Evolutionary conservation across 30 jellyfish, hydroid and myxozoan species (phyloP), one percentile per base, ranked within the genome.

Genomic region (Aurelia sp.): DNA sequence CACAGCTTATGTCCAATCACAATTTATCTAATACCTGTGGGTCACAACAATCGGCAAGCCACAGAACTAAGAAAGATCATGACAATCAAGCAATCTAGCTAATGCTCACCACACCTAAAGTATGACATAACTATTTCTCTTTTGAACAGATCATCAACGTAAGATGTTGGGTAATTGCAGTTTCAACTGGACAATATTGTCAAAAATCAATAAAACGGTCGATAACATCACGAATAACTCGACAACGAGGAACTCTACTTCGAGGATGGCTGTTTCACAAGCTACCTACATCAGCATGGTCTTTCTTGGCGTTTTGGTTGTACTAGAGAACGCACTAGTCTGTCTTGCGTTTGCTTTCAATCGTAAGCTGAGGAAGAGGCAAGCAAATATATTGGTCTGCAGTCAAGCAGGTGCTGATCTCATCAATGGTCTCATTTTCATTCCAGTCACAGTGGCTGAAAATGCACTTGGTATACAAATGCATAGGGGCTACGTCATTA

Each of bases 341-440:
- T 87, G 91, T 71, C 64, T 87, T 11, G 98, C 98, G 20, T 92
- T 92, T 73, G 58, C 78, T 6, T 16, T 71, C 33, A 70, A 71
- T 59, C 75, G 75, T n/a, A 81, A 80, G 23, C 74, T 92, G 57
- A 88, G 98, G 47, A 74, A 78, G 57, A 71, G 91, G 62, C 91
- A 96, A 21, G 96, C 98, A 55, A 92, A 92, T 82, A 81, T 82
- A 20, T 57, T 92, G 65, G 91, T 92, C 6, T 92, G 92, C 75
- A 92, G 98, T 78, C 98, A 92, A 68, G 98, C 98, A 20, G 77
- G 84, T 52, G 79, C 82, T 9, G 98, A 92, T 31, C 58, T 92
- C 55, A 53, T 92, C 74, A 89, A 74, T 31, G 98, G 96, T 1
- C 67, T 87, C 35, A 77, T 86, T 33, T 86, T 92, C 73, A 76